These are phyloP conservation scores for Apantesis nais DNA, from an alignment of 2,888 invertebrate species.

Conservation along the genomic window DNA sequence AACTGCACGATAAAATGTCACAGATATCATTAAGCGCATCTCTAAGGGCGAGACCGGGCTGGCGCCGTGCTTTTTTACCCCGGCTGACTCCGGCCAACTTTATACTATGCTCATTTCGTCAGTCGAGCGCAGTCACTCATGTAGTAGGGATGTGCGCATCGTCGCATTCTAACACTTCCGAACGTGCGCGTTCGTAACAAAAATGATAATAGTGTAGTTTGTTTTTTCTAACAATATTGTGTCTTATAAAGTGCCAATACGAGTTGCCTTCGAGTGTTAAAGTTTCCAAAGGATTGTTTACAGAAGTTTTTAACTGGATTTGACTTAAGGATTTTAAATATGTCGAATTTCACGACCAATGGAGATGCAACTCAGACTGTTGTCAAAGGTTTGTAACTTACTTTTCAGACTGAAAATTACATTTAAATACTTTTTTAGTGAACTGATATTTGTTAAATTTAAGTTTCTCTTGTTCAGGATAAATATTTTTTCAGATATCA, in stretches of 20 bases:
- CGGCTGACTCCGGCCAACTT: constrained; percentile 68
- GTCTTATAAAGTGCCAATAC: constrained; percentile 69
- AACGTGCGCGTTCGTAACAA: constrained; percentile 57
- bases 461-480: too few relatives aligned
- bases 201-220: constrained; percentile 54
- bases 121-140: constrained; percentile 69
- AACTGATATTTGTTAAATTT: too few relatives aligned
- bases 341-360: constrained; percentile 70
- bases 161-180: constrained; percentile 45
- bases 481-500: too few relatives aligned
- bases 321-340: constrained; percentile 59
- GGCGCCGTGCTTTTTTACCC: constrained; percentile 85
- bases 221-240: constrained; percentile 58
- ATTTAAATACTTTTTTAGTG: not conserved
- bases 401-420: constrained; percentile 1
- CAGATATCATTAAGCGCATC: constrained; percentile 68
- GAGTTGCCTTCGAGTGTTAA: constrained; percentile 57
- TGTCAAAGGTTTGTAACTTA: constrained; percentile 70
- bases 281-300: constrained; percentile 52
- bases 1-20: constrained; percentile 64
- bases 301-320: constrained; percentile 53
- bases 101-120: constrained; percentile 61
- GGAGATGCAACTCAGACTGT: constrained; percentile 67
- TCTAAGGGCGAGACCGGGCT: constrained; percentile 82
- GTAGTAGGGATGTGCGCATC: constrained; percentile 56